Conservation (phyloP, 2,888 invertebrate species). For the Heteropelma amictum region DNA sequence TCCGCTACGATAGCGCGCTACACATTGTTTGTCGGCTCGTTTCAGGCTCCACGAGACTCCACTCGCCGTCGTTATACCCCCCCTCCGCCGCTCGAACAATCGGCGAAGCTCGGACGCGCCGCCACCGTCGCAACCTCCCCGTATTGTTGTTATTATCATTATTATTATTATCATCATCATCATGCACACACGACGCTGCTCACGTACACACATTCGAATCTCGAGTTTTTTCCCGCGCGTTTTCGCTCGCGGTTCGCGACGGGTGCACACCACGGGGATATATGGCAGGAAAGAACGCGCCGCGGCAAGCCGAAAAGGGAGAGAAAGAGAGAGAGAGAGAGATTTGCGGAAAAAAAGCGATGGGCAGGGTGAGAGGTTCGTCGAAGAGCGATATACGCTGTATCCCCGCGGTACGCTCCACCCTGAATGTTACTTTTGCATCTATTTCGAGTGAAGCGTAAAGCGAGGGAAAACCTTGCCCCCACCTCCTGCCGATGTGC, state of each 20-base stretch:
- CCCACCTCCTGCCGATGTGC: slow-evolving; percentile 17
- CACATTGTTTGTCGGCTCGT: slow-evolving; percentile 73
- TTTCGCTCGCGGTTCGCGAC: slow-evolving; percentile 26
- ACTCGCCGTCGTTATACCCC: slow-evolving; percentile 42
- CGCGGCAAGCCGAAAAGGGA: slow-evolving; percentile 46
- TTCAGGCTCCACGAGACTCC: slow-evolving; percentile 57
- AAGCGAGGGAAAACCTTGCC: slow-evolving; percentile 34
- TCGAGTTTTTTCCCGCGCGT: slow-evolving; percentile 56
- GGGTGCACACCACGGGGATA: neutral
- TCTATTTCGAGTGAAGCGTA: slow-evolving; percentile 9
- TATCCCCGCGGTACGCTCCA: slow-evolving; percentile 52
- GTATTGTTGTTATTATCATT: slow-evolving; percentile 22
- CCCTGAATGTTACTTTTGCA: slow-evolving; percentile 26
- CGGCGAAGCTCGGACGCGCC: slow-evolving; percentile 52
- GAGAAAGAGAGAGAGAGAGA: slow-evolving; percentile 29
- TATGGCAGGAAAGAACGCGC: slow-evolving; percentile 7
- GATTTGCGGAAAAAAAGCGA: slow-evolving; percentile 43
- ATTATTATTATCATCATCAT: too few relatives aligned
- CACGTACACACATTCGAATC: slow-evolving; percentile 51
- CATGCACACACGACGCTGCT: slow-evolving; percentile 60
- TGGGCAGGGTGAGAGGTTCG: slow-evolving; percentile 43
- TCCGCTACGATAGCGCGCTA: slow-evolving; percentile 73
- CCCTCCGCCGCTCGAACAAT: slow-evolving; percentile 39
- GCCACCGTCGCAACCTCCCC: slow-evolving; percentile 42
- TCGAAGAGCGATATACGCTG: slow-evolving; percentile 49